Base-by-base conservation (phyloP, 2,113 vertebrate genomes). In the Australoheros scitulus region DNA sequence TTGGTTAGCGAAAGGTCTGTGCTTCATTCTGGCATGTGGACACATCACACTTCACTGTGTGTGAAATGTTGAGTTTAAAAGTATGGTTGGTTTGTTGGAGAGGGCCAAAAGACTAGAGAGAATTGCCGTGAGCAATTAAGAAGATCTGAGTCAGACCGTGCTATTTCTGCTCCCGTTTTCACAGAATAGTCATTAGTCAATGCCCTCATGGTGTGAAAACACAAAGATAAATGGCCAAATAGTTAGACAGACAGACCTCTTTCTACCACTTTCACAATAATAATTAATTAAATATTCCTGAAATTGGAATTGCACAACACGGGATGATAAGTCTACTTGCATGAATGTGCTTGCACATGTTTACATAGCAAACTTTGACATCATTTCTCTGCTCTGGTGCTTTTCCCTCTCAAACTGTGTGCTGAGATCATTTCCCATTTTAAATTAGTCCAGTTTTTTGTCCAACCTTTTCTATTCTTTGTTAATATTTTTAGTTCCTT, bases 91-190 rank as follows among this genome's bases (percentile, higher is more conserved):
- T 63, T 80, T 80, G 74, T 81, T 82, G 70, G 57, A 58, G 32
- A 65, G 50, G 84, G 77, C 65, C 78, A 83, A 78, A 82, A 80
- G 82, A 92, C 79, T 58, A 75, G 22, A 85, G 79, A 84, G 83
- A 90, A 85, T 86, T 80, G 89, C 90, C 88, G 80, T 17, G 32
- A 91, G 91, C 89, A 91, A 88, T 88, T 89, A 87, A 88, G 81
- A 89, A 70, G 50, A 86, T 77, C 50, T 92, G 89, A 94, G 74
- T 92, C 89, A 91, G 68, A 72, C 52, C 20, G 59, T 58, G 82
- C 65, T 85, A 83, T 86, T 88, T 92, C 80, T 87, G 87, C 56
- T 89, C 41, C 36, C 32, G 58, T 86, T 88, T 79, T 41, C 77
- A 81, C 79, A 88, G 76, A 81, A 85, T 76, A 88, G 56, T 86